Evolutionary conservation across 2,113 vertebrate species (phyloP), one percentile per base, ranked within the genome.

Genomic region (Plecturocebus donacophilus): DNA sequence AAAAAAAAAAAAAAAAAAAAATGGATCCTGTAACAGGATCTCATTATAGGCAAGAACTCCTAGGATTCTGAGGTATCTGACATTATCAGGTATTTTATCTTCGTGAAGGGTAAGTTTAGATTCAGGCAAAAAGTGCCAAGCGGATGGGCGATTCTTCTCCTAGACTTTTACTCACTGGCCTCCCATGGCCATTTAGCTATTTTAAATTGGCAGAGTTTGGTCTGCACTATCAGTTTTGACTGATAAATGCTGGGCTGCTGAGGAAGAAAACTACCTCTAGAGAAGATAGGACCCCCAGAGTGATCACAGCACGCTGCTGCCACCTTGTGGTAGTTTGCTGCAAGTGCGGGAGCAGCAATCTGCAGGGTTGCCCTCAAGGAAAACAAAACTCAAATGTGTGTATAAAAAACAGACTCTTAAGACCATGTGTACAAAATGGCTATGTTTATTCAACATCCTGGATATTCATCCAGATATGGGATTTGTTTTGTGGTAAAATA

Each of bases 281-380:
- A 45, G 11, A 38, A 79, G 21, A 32, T 35, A 42, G 14, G 61
- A 45, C 10, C 42, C 64, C 23, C 19, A 4, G 1, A 10, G 16
- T 42, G 66, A 82, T n/a, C n/a, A 77, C 35, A 45, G 96, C 38
- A 9, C 81, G 27, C 84, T 94, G 90, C 96, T 97, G 96, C 98
- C 98, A 96, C 92, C 98, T 21, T 66, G 95, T 97, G 98, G 94
- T 23, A 3, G 20, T 4, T 27, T 54, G 1, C 35, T 35, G 20
- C 21, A 93, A 91, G 71, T 16, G 11, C 2, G 27, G 19, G 19
- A 71, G 54, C 52, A 66, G 61, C 7, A 80, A 90, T 17, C 6
- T 8, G 7, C 11, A 21, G 14, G 21, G n/a, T 56, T 40, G 10
- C 5, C 30, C 49, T 80, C 10, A 61, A 49, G 42, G 64, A 92